Base-by-base conservation (phyloP, 1,140 invertebrate species). In the Adoxophyes honmai region DNA sequence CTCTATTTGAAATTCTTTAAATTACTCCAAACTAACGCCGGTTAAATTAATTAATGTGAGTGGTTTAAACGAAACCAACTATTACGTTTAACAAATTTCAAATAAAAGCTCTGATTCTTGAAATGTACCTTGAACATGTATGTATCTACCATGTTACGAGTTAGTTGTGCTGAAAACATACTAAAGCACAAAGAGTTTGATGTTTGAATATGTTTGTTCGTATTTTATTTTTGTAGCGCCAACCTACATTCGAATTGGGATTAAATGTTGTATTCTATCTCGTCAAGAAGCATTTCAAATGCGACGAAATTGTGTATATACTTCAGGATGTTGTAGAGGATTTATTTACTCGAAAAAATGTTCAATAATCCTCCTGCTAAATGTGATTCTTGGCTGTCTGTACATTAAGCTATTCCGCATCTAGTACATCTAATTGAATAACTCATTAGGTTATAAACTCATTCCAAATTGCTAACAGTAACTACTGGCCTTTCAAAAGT, bases 141-240 rank as follows among this genome's bases (percentile, higher is more conserved):
- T 28, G 2, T 3, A 3, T 28, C 6, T 28, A 28, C 21, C 21
- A 28, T 28, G 21, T 3, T 28, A 28, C 6, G 21, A 28, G 21
- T 28, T 16, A 44, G 13, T 36, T 10, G 16, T 18, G 35, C 8
- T 21, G 39, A 28, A 34, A 67, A 63, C 61, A 61, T 69, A 61
- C 67, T 75, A 34, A 18, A 65, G 75, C 77, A 78, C 70, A 78
- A 80, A 74, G 64, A 62, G 55, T 64, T 64, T 6, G 18, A 34
- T 21, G 42, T 28, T 5, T 28, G 10, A 35, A 53, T 34, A 18
- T 52, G 15, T 35, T 16, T 14, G 21, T 52, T 34, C 1, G 9
- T 34, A n/a, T 28, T 48, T 57, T 35, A 57, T 57, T 18, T 51
- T 3, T 11, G 18, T 11, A 18, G 42, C 42, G 21, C 42, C 42